A percentile compares a stretch with the other conserved stretches of the same genome.
phyloP scores from a whole-genome alignment of 2,888 invertebrate genomes.

The Norana najaformis region DNA sequence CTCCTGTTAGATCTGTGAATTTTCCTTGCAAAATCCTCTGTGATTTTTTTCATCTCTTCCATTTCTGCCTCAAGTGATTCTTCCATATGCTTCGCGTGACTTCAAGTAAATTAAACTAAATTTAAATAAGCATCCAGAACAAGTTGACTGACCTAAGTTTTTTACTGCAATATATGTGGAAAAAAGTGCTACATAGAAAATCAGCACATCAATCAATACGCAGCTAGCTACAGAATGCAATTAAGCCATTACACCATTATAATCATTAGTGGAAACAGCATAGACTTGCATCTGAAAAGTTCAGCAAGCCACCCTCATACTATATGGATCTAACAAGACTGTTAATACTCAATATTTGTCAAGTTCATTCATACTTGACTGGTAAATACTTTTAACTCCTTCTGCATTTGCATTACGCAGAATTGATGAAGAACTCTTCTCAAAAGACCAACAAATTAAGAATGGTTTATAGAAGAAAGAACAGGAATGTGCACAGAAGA shows the following conservation, averaged over 20 bases:
- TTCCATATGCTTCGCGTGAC: conserved; percentile 61
- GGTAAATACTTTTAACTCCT: neutral
- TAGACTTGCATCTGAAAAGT: neutral
- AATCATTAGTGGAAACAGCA: neutral
- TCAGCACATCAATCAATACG: too few species aligned
- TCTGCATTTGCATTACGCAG: too few species aligned
- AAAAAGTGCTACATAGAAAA: too few species aligned
- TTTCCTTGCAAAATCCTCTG: conserved; percentile 85
- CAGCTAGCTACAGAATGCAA: neutral
- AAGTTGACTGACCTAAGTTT: neutral
- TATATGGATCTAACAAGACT: neutral
- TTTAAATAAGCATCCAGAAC: neutral
- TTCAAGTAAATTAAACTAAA: conserved; percentile 49
- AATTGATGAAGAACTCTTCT: too few species aligned
- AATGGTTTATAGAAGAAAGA: neutral
- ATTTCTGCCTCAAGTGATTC: conserved; percentile 58
- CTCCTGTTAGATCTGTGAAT: conserved; percentile 85
- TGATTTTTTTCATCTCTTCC: conserved; percentile 65
- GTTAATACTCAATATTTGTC: neutral
- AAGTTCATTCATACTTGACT: neutral
- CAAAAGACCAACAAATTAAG: neutral
- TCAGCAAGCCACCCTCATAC: neutral
- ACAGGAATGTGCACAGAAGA: neutral
- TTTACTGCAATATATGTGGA: neutral
- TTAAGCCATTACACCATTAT: neutral